Evolutionary conservation across 2,888 invertebrate genomes (phyloP).

Genomic region (Drosophila crucigera): DNA sequence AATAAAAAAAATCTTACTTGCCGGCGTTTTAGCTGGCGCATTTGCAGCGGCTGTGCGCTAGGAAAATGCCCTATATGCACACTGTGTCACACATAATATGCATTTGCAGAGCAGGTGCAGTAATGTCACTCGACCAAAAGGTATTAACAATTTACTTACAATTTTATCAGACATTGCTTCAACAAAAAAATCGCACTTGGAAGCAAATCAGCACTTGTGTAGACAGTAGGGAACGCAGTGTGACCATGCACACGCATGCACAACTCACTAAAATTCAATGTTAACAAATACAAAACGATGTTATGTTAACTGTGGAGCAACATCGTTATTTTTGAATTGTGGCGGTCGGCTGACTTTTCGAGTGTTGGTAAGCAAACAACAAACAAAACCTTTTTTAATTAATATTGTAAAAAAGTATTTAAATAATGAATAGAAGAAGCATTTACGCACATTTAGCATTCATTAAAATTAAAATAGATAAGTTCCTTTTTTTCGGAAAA

Average conservation of each 20-base stretch:
- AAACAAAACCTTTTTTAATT: no score
- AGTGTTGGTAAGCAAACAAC: not conserved
- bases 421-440: not conserved
- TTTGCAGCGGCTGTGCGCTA: not conserved
- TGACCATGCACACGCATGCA: constrained; percentile 32
- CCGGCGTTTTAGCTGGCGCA: constrained; percentile 51
- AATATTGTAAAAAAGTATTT: not conserved
- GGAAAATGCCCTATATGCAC: not conserved
- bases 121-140: not conserved
- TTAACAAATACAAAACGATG: not conserved
- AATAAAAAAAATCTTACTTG: constrained; percentile 41
- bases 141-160: constrained; percentile 66
- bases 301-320: constrained; percentile 11
- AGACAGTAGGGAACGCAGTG: constrained; percentile 35
- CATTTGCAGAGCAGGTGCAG: no score
- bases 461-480: not conserved
- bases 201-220: constrained; percentile 52
- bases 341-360: not conserved
- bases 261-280: not conserved
- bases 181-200: constrained; percentile 37
- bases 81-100: not conserved
- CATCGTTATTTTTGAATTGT: not conserved
- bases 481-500: not conserved
- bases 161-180: constrained; percentile 71
- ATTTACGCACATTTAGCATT: not conserved